A percentile compares a stretch with the other conserved stretches of the same genome.
Conservation (phyloP, 1,140 invertebrate species). For the Drosophila sechellia region DNA sequence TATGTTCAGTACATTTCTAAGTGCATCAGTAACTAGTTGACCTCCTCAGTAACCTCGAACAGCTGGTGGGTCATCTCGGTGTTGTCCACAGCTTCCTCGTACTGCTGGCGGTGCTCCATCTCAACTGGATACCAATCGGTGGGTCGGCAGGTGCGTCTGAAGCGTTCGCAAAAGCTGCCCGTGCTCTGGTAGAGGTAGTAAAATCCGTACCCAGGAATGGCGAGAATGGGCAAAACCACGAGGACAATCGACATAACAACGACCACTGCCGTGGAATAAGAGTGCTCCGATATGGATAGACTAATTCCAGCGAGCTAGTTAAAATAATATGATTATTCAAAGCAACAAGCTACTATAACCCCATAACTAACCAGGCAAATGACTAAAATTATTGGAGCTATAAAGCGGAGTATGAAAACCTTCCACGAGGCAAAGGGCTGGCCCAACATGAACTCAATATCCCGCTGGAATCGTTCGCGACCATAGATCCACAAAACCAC, state of each 20-base stretch:
- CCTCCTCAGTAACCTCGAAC: constrained; percentile 70
- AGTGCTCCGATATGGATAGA: constrained; percentile 34
- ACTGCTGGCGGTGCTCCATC: constrained; percentile 66
- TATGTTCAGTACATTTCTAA: too few species aligned
- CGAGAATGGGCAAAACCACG: constrained; percentile 54
- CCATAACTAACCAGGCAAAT: constrained; percentile 48
- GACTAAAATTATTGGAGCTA: constrained; percentile 62
- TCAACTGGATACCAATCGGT: constrained; percentile 82
- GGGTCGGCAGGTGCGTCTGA: constrained; percentile 60
- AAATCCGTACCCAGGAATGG: constrained; percentile 66
- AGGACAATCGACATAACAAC: constrained; percentile 33
- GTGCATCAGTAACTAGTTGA: constrained; percentile 22
- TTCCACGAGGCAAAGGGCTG: constrained; percentile 86
- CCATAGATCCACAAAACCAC: constrained; percentile 92
- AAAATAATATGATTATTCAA: background rate
- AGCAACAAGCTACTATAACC: accelerated
- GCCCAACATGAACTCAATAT: constrained; percentile 93
- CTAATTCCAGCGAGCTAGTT: constrained; percentile 23
- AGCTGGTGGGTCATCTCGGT: constrained; percentile 72
- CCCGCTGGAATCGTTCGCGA: constrained; percentile 88
- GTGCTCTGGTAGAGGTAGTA: constrained; percentile 55
- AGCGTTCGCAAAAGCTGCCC: constrained; percentile 55
- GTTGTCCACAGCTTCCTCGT: constrained; percentile 72
- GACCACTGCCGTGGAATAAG: background rate
- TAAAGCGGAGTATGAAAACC: constrained; percentile 67